A percentile compares a stretch with the other conserved stretches of the same genome.
Evolutionary conservation across 1,140 invertebrate genomes (phyloP).

Genomic region (Drosophila bipectinata): DNA sequence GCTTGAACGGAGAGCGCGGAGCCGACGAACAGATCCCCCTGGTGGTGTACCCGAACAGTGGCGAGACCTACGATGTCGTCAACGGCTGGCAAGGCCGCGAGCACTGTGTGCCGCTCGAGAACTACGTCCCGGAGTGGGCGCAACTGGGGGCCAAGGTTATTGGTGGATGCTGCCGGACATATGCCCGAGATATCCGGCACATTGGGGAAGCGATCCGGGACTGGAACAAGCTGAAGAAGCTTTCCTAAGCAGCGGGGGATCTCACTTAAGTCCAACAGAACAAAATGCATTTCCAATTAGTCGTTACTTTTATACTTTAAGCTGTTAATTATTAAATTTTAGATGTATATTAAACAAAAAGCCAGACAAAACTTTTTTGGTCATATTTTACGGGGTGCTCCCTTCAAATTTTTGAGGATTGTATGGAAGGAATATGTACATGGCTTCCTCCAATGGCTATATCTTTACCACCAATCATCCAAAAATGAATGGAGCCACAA

Average conservation of each 20-base stretch:
- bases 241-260: slow-evolving; percentile 34
- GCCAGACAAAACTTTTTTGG: not conserved
- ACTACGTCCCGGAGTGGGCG: slow-evolving; percentile 89
- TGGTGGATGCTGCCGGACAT: slow-evolving; percentile 92
- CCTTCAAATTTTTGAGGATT: not conserved
- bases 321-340: slow-evolving; percentile 27
- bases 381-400: too few relatives aligned
- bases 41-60: slow-evolving; percentile 91
- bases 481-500: too few relatives aligned
- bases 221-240: slow-evolving; percentile 63
- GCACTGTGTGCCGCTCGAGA: slow-evolving; percentile 85
- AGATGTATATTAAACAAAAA: slow-evolving; percentile 15
- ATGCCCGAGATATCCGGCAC: slow-evolving; percentile 86
- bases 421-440: not conserved
- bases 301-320: slow-evolving; percentile 6
- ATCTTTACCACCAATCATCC: not conserved
- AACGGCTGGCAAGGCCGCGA: slow-evolving; percentile 87
- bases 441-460: not conserved
- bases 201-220: slow-evolving; percentile 84
- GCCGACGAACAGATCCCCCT: slow-evolving; percentile 84
- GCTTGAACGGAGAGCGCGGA: slow-evolving; percentile 80
- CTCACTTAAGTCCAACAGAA: slow-evolving; percentile 26
- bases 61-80: slow-evolving; percentile 86
- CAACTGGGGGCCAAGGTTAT: slow-evolving; percentile 89
- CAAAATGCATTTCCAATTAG: slow-evolving; percentile 53